These are phyloP conservation scores for Drosophila hamatofila DNA, from an alignment of 2,888 invertebrate species.

Conservation along the genomic window DNA sequence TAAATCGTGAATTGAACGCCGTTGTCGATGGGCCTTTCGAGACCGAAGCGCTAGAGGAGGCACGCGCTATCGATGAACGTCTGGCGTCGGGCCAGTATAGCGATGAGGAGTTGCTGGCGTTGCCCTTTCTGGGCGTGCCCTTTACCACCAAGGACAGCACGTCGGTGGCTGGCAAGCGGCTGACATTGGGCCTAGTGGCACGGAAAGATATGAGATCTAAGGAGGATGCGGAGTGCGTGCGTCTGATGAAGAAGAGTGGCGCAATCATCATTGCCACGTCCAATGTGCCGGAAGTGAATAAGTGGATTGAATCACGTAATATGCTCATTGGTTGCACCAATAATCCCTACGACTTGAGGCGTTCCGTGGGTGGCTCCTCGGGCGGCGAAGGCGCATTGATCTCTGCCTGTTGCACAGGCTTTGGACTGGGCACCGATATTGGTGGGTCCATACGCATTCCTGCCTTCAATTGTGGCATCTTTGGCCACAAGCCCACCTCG, in stretches of 20 bases:
- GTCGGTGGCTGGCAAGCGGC: conserved; percentile 90
- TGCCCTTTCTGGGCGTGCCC: conserved; percentile 95
- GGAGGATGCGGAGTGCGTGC: conserved; percentile 92
- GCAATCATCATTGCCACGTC: conserved; percentile 94
- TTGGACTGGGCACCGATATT: conserved; percentile 96
- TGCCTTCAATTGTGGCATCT: conserved; percentile 93
- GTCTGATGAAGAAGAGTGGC: conserved; percentile 91
- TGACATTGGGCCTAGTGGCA: conserved; percentile 89
- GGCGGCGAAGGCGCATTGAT: conserved; percentile 94
- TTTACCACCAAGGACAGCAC: conserved; percentile 97
- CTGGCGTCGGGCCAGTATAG: conserved; percentile 87
- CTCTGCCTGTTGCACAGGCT: conserved; percentile 91
- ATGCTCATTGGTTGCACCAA: conserved; percentile 94
- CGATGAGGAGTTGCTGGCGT: conserved; percentile 88
- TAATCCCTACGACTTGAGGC: conserved; percentile 95
- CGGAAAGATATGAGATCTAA: conserved; percentile 88
- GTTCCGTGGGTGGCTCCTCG: conserved; percentile 96
- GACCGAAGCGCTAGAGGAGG: conserved; percentile 91
- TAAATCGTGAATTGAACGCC: conserved; percentile 91
- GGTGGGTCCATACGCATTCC: conserved; percentile 98
- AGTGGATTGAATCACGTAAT: conserved; percentile 96
- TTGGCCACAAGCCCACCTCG: conserved; percentile 92
- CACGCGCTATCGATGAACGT: conserved; percentile 89
- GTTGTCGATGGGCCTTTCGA: conserved; percentile 92
- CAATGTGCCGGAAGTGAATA: conserved; percentile 97